Conservation (phyloP, 2,113 vertebrate species). For the Mobula birostris region DNA sequence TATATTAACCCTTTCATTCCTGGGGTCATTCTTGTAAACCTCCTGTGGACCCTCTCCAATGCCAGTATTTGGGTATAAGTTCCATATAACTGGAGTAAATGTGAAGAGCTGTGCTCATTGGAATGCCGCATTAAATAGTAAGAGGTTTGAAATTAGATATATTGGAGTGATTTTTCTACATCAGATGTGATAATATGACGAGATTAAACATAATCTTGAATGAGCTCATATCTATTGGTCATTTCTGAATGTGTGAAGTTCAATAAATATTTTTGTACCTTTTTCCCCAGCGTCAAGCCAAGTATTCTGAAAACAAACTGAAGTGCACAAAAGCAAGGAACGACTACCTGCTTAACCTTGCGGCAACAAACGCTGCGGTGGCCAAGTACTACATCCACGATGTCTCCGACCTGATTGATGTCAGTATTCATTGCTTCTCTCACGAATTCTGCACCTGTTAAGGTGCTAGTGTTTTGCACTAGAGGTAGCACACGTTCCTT, state of each 20-base stretch:
- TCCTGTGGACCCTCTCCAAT: too few relatives aligned
- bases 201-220: not conserved
- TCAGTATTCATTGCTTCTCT: slow-evolving; percentile 55
- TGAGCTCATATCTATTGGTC: not conserved
- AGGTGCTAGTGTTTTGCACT: too few relatives aligned
- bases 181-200: too few relatives aligned
- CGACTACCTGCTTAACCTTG: slow-evolving; percentile 88
- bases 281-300: slow-evolving; percentile 83
- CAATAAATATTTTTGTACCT: slow-evolving; percentile 31
- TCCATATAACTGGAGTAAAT: too few relatives aligned
- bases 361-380: slow-evolving; percentile 88
- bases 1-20: too few relatives aligned
- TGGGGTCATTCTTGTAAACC: too few relatives aligned
- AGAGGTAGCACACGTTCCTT: too few relatives aligned
- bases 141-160: too few relatives aligned
- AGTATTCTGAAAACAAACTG: slow-evolving; percentile 97
- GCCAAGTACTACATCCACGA: slow-evolving; percentile 98
- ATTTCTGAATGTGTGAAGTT: not conserved
- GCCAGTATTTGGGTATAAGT: too few relatives aligned
- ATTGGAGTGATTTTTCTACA: too few relatives aligned
- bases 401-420: slow-evolving; percentile 91
- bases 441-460: not conserved
- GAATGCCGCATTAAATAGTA: too few relatives aligned
- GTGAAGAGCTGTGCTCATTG: too few relatives aligned
- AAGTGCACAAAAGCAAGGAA: slow-evolving; percentile 97